Evolutionary conservation across 2,888 invertebrate species (phyloP), one percentile per base, ranked within the genome.

Genomic region (Aphidoletes aphidimyza): DNA sequence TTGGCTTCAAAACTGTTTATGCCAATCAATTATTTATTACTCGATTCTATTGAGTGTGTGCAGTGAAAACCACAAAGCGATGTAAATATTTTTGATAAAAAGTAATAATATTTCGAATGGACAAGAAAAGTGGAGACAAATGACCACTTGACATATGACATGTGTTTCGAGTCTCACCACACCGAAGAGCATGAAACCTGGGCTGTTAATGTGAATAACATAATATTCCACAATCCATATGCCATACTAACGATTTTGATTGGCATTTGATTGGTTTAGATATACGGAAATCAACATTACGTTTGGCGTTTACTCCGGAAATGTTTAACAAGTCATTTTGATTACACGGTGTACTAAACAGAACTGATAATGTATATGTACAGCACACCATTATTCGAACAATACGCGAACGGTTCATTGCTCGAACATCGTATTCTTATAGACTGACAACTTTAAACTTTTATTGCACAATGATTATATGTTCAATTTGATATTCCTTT

Each of bases 131-230:
- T 22, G 37, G 36, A 81, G 81, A 81, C 81, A 81, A 81, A 22
- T 81, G 81, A 81, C 81, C 81, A 81, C 37, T 81, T 81, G 81
- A 81, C 81, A 81, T 81, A 81, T 81, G 81, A 81, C 81, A 81
- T 81, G 22, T 81, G 81, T 19, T 81, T 37, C n/a, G 6, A 6
- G n/a, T 81, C 81, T 37, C 81, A 81, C 81, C 37, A 81, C 37
- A 78, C 81, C 36, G n/a, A 37, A n/a, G 3, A 37, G n/a, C 37
- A 37, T 22, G 36, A n/a, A 81, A 9, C 22, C 11, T 37, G 8
- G 11, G n/a, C n/a, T 81, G 69, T 69, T 69, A n/a, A 81, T 37
- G 81, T 81, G n/a, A 81, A 81, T 81, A n/a, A 81, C 81, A 81
- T 81, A 81, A 81, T 37, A 19, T 81, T 1, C 34, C n/a, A 37